Conservation (phyloP, 2,113 vertebrate species). For the Panthera leo region DNA sequence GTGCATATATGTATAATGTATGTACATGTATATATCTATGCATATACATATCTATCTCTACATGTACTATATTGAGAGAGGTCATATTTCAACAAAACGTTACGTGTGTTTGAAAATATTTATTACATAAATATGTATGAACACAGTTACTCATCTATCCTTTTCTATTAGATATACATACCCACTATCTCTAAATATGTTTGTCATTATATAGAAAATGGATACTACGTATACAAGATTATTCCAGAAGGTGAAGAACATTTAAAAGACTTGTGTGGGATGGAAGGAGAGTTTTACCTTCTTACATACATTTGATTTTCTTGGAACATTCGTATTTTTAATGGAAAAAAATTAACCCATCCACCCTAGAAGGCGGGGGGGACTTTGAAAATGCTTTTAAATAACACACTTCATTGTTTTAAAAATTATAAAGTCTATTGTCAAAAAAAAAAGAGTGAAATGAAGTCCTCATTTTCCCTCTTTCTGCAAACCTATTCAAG, state of each 20-base stretch:
- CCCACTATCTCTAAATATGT: not conserved
- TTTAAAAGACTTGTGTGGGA: not conserved
- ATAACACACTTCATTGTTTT: slow-evolving; percentile 3
- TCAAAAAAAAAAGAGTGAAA: not conserved
- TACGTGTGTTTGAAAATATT: not conserved
- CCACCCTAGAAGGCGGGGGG: not conserved
- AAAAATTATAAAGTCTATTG: not conserved
- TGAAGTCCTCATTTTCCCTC: not conserved
- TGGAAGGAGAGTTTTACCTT: not conserved
- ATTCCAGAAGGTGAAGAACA: not conserved
- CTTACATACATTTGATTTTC: not conserved
- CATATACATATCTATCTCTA: not conserved
- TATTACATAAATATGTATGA: not conserved
- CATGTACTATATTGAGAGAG: not conserved
- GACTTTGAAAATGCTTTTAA: not conserved
- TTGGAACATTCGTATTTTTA: slow-evolving; percentile 10
- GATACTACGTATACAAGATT: not conserved
- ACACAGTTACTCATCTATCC: not conserved
- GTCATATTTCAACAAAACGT: not conserved
- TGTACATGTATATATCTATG: not conserved
- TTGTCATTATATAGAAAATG: not conserved
- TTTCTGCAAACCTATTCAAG: not conserved
- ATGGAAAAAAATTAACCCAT: not conserved
- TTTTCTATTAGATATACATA: not conserved
- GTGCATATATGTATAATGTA: too few species aligned